Base-by-base conservation (phyloP, 2,888 invertebrate genomes). In the Drosophila limbata region DNA sequence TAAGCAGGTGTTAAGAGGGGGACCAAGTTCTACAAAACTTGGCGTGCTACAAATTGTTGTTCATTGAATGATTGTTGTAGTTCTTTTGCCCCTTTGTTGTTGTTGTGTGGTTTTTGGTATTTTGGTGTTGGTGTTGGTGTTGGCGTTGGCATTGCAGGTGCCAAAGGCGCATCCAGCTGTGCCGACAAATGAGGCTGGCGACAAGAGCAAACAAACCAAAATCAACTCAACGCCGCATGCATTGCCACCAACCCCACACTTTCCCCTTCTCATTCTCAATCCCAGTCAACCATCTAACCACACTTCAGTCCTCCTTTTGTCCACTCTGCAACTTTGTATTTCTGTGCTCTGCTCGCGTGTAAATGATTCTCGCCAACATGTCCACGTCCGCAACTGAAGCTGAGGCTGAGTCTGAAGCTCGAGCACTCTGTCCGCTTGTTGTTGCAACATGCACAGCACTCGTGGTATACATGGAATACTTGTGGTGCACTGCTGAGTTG, bases 201-300 rank as follows among this genome's bases (percentile, higher is more conserved):
- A 84, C 84, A 89, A 84, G 88, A 89, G 84, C 88, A 89, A 84
- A 89, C 88, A 84, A 89, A 88, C 88, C 85, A 88, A 89, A 84
- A 88, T 84, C 89, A 89, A 74, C 65, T 79, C 79, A 63, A 69
- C 85, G 53, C 71, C 62, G 50, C 78, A 79, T 77, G 68, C 67
- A 59, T 51, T 44, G 40, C 64, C 39, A 33, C 28, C 15, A 2
- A 9, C 11, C 10, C 39, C 8, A n/a, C n/a, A n/a, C n/a, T n/a
- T n/a, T n/a, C n/a, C n/a, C n/a, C n/a, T n/a, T n/a, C n/a, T n/a
- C n/a, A n/a, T n/a, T n/a, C n/a, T n/a, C n/a, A n/a, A n/a, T n/a
- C n/a, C 25, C 33, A n/a, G 8, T 28, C 50, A n/a, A 28, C 5
- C 64, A 57, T 59, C 10, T 37, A 44, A 17, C 60, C 47, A 15